These are phyloP conservation scores for Micrasema minimum DNA, from an alignment of 1,140 invertebrate species.

Conservation along the genomic window DNA sequence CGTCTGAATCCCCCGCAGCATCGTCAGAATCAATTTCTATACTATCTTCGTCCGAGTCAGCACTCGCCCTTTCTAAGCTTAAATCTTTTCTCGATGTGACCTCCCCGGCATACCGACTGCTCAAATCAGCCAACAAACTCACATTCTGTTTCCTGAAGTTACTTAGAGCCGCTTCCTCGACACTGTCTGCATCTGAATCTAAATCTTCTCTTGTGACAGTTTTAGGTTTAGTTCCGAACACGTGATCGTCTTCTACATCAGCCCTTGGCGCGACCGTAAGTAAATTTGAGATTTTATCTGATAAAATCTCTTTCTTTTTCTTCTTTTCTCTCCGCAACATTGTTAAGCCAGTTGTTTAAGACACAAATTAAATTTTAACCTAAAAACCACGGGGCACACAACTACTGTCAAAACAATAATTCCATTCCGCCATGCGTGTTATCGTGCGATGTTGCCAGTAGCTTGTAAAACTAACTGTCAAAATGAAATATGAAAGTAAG, in stretches of 20 bases:
- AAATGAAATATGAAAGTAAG: too few relatives aligned
- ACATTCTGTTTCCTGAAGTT: constrained; percentile 74
- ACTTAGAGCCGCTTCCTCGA: constrained; percentile 70
- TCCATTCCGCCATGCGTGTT: constrained; percentile 30
- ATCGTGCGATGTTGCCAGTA: constrained; percentile 11
- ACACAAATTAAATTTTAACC: constrained; percentile 11
- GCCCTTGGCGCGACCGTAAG: constrained; percentile 67
- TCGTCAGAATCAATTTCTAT: constrained; percentile 50
- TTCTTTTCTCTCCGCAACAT: constrained; percentile 60
- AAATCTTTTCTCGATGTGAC: constrained; percentile 30
- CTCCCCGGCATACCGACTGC: constrained; percentile 70
- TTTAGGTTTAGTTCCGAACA: constrained; percentile 66
- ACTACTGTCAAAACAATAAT: constrained; percentile 25
- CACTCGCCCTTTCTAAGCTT: constrained; percentile 42
- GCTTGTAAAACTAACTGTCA: too few relatives aligned
- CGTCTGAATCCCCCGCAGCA: constrained; percentile 54
- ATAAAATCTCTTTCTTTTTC: constrained; percentile 59
- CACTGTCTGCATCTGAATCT: constrained; percentile 66
- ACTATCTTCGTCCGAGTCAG: constrained; percentile 55
- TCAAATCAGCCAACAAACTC: constrained; percentile 73
- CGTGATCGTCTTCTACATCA: constrained; percentile 68
- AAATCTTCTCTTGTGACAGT: constrained; percentile 62
- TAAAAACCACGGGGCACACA: constrained; percentile 20
- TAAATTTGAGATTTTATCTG: constrained; percentile 71
- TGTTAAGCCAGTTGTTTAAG: constrained; percentile 43